Evolutionary conservation across 2,797 vertebrate species (phyloP).

Genomic region (Otolemur crassicaudatus): DNA sequence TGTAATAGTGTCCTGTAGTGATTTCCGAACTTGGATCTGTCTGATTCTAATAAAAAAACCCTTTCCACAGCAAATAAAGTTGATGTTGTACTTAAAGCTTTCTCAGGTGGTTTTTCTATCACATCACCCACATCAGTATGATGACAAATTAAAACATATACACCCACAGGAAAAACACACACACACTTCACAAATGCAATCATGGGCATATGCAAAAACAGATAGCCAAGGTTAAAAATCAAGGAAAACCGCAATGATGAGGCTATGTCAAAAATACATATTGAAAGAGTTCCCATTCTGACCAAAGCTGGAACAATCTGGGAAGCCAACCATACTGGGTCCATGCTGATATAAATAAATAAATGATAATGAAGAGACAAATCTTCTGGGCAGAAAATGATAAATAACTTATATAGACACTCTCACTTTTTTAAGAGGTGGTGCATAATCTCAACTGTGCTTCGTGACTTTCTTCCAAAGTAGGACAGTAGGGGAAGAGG

Average conservation of each 20-base stretch:
- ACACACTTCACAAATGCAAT: background rate
- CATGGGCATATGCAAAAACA: background rate
- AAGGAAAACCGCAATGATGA: background rate
- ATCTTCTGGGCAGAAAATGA: background rate
- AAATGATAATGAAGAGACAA: background rate
- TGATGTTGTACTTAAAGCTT: background rate
- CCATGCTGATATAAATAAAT: background rate
- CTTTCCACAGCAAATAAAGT: background rate
- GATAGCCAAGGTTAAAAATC: background rate
- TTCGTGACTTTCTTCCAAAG: background rate
- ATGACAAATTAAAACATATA: background rate
- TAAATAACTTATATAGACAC: background rate
- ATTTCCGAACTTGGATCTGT: slow-evolving; percentile 15
- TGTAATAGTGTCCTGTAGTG: background rate
- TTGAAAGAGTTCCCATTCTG: background rate
- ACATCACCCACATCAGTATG: background rate
- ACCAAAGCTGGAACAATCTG: background rate
- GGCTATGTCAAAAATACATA: background rate
- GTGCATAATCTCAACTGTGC: background rate
- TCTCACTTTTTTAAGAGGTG: background rate
- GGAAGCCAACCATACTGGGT: background rate
- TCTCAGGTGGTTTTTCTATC: background rate
- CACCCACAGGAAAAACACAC: background rate
- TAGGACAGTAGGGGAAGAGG: background rate
- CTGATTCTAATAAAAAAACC: background rate